A percentile compares a stretch with the other conserved stretches of the same genome.
These are phyloP conservation scores for Erebia aethiops DNA, from an alignment of 2,888 invertebrate species.

Conservation along the genomic window DNA sequence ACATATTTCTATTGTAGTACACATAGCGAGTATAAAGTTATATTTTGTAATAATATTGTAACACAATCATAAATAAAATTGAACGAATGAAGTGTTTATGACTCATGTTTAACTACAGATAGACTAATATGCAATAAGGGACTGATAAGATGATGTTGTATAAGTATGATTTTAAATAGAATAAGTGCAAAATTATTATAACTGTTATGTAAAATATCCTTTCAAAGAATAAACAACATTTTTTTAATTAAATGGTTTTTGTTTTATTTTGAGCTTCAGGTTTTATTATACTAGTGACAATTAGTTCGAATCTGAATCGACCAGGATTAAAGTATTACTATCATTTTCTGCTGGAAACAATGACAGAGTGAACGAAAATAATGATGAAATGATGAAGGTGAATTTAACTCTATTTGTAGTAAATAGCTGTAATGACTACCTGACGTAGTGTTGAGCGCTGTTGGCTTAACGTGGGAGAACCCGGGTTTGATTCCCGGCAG, in stretches of 20 bases:
- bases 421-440: no score
- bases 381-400: no score
- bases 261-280: constrained; percentile 43
- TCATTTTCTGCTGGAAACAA: no score
- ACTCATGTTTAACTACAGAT: constrained; percentile 29
- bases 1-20: constrained; percentile 33
- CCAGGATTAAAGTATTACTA: no score
- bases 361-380: no score
- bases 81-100: not conserved
- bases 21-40: constrained; percentile 12
- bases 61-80: constrained; percentile 2
- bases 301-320: no score
- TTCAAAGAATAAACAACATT: constrained; percentile 62
- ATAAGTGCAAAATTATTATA: constrained; percentile 58
- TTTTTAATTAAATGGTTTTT: constrained; percentile 48
- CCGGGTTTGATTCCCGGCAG: no score
- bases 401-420: no score
- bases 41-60: constrained; percentile 35
- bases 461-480: no score
- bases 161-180: constrained; percentile 48
- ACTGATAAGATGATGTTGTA: constrained; percentile 47
- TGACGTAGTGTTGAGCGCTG: no score
- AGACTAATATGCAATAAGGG: constrained; percentile 43
- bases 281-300: not conserved
- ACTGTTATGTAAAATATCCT: constrained; percentile 55